These are phyloP conservation scores for Crotalus tigris DNA, from an alignment of 2,113 vertebrate species.

Conservation along the genomic window DNA sequence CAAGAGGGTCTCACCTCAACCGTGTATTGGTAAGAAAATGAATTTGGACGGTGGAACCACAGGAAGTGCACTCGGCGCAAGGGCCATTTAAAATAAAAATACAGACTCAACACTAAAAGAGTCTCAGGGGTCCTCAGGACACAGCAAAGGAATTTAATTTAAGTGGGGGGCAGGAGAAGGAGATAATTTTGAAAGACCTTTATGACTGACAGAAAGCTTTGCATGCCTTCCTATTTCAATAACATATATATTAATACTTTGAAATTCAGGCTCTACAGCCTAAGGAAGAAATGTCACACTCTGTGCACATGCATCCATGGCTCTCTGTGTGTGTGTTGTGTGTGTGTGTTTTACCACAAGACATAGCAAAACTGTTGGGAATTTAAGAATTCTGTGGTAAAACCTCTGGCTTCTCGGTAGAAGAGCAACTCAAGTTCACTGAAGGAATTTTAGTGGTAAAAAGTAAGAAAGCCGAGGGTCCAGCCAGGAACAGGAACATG, in stretches of 20 bases:
- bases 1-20: not conserved
- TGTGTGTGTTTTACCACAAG: not conserved
- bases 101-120: not conserved
- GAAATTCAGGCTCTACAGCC: not conserved
- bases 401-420: not conserved
- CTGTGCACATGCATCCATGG: not conserved
- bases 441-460: rapidly evolving
- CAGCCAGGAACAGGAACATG: not conserved
- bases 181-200: not conserved
- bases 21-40: not conserved
- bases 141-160: slow-evolving; percentile 2
- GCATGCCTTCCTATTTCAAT: slow-evolving; percentile 22
- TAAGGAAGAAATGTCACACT: not conserved
- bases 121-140: not conserved
- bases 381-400: not conserved
- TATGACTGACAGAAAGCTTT: slow-evolving; percentile 25
- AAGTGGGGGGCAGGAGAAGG: not conserved
- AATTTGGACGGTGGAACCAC: not conserved
- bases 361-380: not conserved
- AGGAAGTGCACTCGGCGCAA: not conserved
- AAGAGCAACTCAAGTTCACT: not conserved
- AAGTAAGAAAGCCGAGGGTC: not conserved
- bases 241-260: slow-evolving; percentile 27
- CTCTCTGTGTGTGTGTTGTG: not conserved
- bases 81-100: not conserved